Evolutionary conservation across 2,888 invertebrate species (phyloP).

Genomic region (Temnothorax ravouxi): DNA sequence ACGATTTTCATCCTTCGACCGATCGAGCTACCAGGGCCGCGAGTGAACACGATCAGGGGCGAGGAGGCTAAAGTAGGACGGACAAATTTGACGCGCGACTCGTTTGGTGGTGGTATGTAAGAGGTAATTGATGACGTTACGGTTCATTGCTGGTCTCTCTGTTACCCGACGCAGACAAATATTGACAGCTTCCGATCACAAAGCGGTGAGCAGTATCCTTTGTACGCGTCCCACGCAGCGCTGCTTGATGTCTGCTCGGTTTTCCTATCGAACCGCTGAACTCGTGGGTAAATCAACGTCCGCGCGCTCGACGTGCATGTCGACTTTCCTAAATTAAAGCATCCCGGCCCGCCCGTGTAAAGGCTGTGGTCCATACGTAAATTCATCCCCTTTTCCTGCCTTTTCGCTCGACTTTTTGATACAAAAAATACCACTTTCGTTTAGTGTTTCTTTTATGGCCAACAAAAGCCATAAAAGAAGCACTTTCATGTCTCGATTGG

Average conservation of each 20-base stretch:
- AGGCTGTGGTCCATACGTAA: constrained; percentile 44
- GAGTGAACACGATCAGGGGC: constrained; percentile 30
- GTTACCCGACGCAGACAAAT: constrained; percentile 80
- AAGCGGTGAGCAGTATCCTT: constrained; percentile 69
- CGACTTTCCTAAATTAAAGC: constrained; percentile 75
- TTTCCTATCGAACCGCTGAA: constrained; percentile 66
- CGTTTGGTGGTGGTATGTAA: constrained; percentile 73
- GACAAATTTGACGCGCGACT: constrained; percentile 71
- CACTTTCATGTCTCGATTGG: constrained; percentile 21
- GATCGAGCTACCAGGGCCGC: not conserved
- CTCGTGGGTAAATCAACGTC: constrained; percentile 74
- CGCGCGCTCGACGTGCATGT: constrained; percentile 67
- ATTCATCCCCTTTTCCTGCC: constrained; percentile 35
- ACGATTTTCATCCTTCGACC: constrained; percentile 68
- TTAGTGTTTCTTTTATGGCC: constrained; percentile 25
- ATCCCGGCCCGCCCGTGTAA: constrained; percentile 57
- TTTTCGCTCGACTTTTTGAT: constrained; percentile 47
- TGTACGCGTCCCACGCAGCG: constrained; percentile 67
- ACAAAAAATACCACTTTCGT: constrained; percentile 59
- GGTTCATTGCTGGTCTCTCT: constrained; percentile 78
- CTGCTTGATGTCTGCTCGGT: constrained; percentile 69
- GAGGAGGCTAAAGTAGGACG: constrained; percentile 18
- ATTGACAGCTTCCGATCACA: constrained; percentile 79
- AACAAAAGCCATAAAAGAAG: not conserved
- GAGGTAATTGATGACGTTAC: constrained; percentile 83